Evolutionary conservation across 2,888 invertebrate species (phyloP), one percentile per base, ranked within the genome.

Genomic region (Galeruca laticollis): DNA sequence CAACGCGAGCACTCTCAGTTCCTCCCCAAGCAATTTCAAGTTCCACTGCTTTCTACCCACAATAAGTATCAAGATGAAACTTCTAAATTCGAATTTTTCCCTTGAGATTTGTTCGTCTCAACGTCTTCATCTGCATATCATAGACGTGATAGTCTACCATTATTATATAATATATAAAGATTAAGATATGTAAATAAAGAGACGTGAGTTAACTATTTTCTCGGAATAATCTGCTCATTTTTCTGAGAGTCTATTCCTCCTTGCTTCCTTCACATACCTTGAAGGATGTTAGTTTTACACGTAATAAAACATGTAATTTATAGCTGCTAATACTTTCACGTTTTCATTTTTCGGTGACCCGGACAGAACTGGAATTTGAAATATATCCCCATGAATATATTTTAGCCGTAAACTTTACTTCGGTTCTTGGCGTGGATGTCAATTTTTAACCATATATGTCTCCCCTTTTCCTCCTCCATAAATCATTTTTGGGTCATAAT

Each of bases 321-420:
- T 47, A 8, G 52, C 26, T 5, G 52, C 11, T 6, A 52, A 52
- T 52, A 52, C 13, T 26, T 52, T 26, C 26, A 26, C 52, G 21
- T 52, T 26, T 52, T 13, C 52, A 10, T 21, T 26, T 26, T 52
- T 52, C 51, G 11, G 9, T 51, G 51, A 51, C 52, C 52, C 52
- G 26, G 4, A 52, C 52, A 52, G 52, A 26, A 26, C 26, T 15
- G 26, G 52, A 4, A 52, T 21, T 52, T 52, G 52, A 52, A 52
- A 52, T 52, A 52, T 52, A 52, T 2, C 26, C 52, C n/a, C 26
- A 52, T 52, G 52, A 52, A 52, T 52, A 52, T 52, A 26, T 52
- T 52, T 52, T 8, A 47, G 15, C 47, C 1, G 6, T 18, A 18
- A 47, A 47, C 47, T 47, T 47, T 47, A 18, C 8, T 47, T 18